phyloP scores from a whole-genome alignment of 2,888 invertebrate genomes.

The Caenorhabditis macrosperma region DNA sequence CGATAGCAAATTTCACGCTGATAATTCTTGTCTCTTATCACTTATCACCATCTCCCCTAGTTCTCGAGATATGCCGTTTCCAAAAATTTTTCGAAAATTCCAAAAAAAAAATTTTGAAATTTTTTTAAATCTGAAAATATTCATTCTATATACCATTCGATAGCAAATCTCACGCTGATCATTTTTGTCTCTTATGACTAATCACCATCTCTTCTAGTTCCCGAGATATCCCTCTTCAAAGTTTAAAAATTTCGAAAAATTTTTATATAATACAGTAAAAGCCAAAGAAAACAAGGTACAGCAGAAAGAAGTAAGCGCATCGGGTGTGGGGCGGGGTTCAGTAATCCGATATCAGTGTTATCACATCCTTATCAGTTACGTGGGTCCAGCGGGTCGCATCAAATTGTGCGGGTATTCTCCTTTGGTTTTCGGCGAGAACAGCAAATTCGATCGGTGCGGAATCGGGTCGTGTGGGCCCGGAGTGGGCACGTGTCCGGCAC shows the following conservation, averaged over 20 bases:
- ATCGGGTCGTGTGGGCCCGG: conserved; percentile 81
- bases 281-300: not conserved
- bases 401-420: conserved; percentile 80
- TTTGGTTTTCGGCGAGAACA: conserved; percentile 80
- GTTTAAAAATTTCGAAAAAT: not conserved
- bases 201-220: no score
- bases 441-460: conserved; percentile 80
- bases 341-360: not conserved
- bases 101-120: no score
- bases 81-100: no score
- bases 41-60: no score
- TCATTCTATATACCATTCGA: no score
- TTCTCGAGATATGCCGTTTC: no score
- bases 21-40: no score
- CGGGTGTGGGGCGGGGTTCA: not conserved
- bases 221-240: no score
- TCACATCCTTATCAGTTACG: conserved; percentile 49
- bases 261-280: conserved; percentile 44
- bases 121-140: no score
- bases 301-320: not conserved
- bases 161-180: no score
- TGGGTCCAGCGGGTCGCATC: conserved; percentile 77
- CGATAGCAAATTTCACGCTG: no score
- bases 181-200: no score
- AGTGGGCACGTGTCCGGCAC: conserved; percentile 80